Evolutionary conservation across 2,113 vertebrate genomes (phyloP), one percentile per base, ranked within the genome.

Genomic region (Caloenas nicobarica): DNA sequence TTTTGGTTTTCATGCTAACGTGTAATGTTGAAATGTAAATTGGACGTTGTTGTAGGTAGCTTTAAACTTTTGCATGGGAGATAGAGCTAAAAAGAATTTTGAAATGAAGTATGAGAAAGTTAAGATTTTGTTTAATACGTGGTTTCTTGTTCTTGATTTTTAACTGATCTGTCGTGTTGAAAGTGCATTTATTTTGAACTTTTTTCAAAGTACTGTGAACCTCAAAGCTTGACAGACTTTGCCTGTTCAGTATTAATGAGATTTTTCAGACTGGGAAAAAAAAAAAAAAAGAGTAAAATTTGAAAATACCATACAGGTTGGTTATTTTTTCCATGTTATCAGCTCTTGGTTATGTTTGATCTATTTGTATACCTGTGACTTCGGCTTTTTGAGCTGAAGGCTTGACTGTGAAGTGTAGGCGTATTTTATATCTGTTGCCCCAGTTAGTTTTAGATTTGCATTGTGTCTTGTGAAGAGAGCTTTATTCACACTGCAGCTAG

Each of bases 281-380:
- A 38, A 70, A 86, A 34, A 81, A 66, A 92, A 40, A 38, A 74
- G 23, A 87, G 42, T 83, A 38, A 38, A 34, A 74, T 62, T 42
- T 91, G 68, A 78, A 61, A 89, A 65, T 38, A 34, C 64, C 44
- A 58, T 86, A 66, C 54, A 77, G 94, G 28, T 83, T 28, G 76
- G 77, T 71, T 90, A 53, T 88, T 91, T 96, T 95, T 95, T 31
- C 60, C 31, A 31, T 29, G n/a, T 78, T 89, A 71, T n/a, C 91
- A 80, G 16, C 80, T 88, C 82, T 58, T 81, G 74, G 64, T 91
- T 90, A 12, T 81, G 80, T 95, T 97, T 95, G 93, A 96, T 94
- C 95, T 93, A 17, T 56, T 95, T 13, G 5, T n/a, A 83, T 93
- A 95, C 93, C 92, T 97, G 79, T 83, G 91, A 93, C 76, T 96